These are phyloP conservation scores for Gadopsis marmoratus DNA, from an alignment of 2,797 vertebrate genomes.

Conservation along the genomic window DNA sequence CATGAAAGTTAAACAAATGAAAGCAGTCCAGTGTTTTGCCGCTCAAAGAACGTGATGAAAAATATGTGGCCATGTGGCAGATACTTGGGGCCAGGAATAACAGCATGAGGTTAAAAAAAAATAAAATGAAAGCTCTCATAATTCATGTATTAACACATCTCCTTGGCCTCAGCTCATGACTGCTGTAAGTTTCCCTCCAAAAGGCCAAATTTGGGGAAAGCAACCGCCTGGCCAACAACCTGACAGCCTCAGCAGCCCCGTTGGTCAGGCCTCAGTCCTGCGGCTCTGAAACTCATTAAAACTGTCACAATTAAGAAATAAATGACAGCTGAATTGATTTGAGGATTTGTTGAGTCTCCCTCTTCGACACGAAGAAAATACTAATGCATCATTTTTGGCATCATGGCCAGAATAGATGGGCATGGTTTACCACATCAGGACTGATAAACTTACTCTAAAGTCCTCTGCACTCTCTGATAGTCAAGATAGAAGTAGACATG, in stretches of 20 bases:
- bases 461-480: neutral
- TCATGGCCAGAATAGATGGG: neutral
- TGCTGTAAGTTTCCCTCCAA: constrained; percentile 39
- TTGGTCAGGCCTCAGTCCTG: constrained; percentile 29
- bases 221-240: constrained; percentile 24
- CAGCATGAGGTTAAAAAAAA: constrained; percentile 49
- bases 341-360: neutral
- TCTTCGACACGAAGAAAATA: neutral
- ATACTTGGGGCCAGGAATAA: constrained; percentile 76
- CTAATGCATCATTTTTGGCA: neutral
- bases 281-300: constrained; percentile 25
- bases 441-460: constrained; percentile 8
- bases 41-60: constrained; percentile 72
- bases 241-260: constrained; percentile 42
- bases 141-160: constrained; percentile 60
- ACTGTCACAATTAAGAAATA: constrained; percentile 21
- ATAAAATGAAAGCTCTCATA: constrained; percentile 31
- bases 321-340: neutral
- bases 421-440: neutral
- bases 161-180: constrained; percentile 32
- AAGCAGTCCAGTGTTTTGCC: constrained; percentile 57
- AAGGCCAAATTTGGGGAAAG: constrained; percentile 35
- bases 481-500: neutral
- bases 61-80: constrained; percentile 58
- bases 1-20: constrained; percentile 71